A percentile compares a stretch with the other conserved stretches of the same genome.
Conservation (phyloP, 2,888 invertebrate genomes). For the Melanargia galathea region DNA sequence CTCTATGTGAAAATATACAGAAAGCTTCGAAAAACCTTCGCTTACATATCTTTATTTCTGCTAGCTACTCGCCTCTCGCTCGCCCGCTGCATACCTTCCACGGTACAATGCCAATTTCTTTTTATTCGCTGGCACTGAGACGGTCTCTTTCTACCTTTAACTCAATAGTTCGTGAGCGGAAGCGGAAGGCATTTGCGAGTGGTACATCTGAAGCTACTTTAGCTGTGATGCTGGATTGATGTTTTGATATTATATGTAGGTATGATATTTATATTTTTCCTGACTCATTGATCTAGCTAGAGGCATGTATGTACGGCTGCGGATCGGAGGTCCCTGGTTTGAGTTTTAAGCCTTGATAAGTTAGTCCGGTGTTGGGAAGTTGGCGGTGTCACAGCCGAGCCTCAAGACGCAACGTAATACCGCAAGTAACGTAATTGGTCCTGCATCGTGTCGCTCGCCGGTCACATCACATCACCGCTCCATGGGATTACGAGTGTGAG, state of each 20-base stretch:
- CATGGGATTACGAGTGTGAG: too few species aligned
- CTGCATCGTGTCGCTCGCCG: too few species aligned
- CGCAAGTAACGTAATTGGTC: too few species aligned
- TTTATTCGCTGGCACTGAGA: constrained; percentile 19
- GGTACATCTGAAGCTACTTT: constrained; percentile 25
- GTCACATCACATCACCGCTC: too few species aligned
- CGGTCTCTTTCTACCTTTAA: constrained; percentile 22
- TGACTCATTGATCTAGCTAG: too few species aligned
- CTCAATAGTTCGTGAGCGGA: constrained; percentile 21
- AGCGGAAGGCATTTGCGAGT: constrained; percentile 12
- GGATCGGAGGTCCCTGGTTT: too few species aligned
- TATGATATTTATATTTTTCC: background rate
- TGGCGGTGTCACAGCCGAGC: too few species aligned
- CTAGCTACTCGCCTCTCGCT: background rate
- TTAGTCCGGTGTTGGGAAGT: too few species aligned
- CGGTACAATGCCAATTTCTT: constrained; percentile 21
- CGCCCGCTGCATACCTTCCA: constrained; percentile 12
- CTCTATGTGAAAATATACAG: background rate
- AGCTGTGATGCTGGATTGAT: background rate
- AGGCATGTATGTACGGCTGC: too few species aligned
- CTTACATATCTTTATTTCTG: background rate
- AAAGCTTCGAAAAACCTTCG: background rate
- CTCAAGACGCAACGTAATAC: too few species aligned
- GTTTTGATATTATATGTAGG: background rate
- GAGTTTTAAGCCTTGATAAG: too few species aligned